Conservation (phyloP, 2,797 vertebrate species). For the Myoxocephalus aenaeus region DNA sequence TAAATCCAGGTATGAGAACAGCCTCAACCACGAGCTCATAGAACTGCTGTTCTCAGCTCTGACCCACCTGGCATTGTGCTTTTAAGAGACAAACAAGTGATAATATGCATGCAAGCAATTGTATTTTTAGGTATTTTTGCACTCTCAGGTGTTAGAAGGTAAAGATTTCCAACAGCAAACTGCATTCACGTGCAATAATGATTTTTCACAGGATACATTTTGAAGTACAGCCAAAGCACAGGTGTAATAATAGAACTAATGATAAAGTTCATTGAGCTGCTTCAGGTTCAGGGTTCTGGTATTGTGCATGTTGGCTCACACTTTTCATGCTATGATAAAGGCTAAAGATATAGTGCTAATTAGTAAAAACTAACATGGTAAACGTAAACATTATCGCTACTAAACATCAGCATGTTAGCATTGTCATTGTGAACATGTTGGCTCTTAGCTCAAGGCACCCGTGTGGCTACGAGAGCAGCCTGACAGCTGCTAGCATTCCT, state of each 20-base stretch:
- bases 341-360: background rate
- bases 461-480: no score
- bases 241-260: background rate
- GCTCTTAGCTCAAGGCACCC: background rate
- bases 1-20: constrained; percentile 86
- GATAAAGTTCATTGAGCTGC: background rate
- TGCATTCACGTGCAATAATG: background rate
- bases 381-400: background rate
- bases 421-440: background rate
- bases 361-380: background rate
- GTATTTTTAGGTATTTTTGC: constrained; percentile 5
- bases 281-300: background rate
- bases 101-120: background rate
- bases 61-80: constrained; percentile 23
- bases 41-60: constrained; percentile 10
- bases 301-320: background rate
- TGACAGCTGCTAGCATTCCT: background rate
- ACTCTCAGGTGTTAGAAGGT: background rate
- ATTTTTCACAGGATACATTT: background rate
- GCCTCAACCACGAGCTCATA: background rate
- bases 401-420: background rate
- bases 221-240: background rate
- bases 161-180: background rate
- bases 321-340: background rate
- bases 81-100: background rate